phyloP scores from a whole-genome alignment of 2,113 vertebrate genomes.

The Sinocyclocheilus grahami region DNA sequence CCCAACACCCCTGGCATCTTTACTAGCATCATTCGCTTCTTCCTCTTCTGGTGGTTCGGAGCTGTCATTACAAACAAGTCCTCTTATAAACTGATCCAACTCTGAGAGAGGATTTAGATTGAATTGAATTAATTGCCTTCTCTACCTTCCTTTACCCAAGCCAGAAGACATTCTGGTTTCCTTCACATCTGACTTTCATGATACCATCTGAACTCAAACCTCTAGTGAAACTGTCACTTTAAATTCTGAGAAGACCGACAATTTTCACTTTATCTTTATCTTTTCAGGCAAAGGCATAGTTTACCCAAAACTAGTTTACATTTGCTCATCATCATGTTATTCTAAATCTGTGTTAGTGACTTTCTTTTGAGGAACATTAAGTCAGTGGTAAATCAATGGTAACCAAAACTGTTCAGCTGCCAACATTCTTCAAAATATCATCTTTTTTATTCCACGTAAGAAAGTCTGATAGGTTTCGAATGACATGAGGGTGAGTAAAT shows the following conservation, averaged over 20 bases:
- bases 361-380: not conserved
- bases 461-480: not conserved
- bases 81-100: conserved; percentile 71
- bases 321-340: not conserved
- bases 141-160: not conserved
- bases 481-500: not conserved
- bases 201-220: not conserved
- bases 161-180: not conserved
- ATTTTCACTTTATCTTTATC: not conserved
- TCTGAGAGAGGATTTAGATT: conserved; percentile 67
- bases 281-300: not conserved
- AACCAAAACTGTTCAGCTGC: not conserved
- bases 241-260: not conserved
- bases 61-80: conserved; percentile 62
- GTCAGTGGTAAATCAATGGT: not conserved
- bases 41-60: conserved; percentile 84
- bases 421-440: not conserved
- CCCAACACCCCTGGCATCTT: conserved; percentile 88
- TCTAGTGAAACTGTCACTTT: not conserved
- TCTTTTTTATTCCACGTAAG: not conserved
- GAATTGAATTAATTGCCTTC: conserved; percentile 40
- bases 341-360: not conserved
- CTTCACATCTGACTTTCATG: not conserved
- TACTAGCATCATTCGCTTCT: conserved; percentile 87
- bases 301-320: too few species aligned